Conservation (phyloP, 2,888 invertebrate genomes). For the Ypsolopha sequella region DNA sequence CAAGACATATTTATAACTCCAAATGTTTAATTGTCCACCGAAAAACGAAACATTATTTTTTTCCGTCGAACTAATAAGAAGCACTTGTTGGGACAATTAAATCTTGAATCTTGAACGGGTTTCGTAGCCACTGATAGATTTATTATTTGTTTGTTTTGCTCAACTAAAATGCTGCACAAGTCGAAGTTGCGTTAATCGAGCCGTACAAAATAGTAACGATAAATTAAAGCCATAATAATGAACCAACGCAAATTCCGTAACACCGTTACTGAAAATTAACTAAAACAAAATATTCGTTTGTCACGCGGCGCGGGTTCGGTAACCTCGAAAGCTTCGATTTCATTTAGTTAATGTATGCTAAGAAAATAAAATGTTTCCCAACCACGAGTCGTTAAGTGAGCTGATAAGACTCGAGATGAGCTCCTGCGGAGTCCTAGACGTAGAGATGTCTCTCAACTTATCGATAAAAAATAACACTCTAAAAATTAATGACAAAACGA, state of each 20-base stretch:
- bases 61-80: too few relatives aligned
- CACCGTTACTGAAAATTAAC: too few relatives aligned
- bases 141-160: background rate
- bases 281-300: background rate
- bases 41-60: too few relatives aligned
- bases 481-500: too few relatives aligned
- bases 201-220: too few relatives aligned
- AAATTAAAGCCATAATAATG: too few relatives aligned
- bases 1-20: constrained; percentile 54
- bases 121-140: background rate
- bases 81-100: too few relatives aligned
- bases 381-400: constrained; percentile 31
- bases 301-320: constrained; percentile 9
- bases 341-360: constrained; percentile 21
- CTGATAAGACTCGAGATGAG: constrained; percentile 24
- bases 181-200: too few relatives aligned
- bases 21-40: constrained; percentile 24
- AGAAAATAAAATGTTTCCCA: constrained; percentile 21
- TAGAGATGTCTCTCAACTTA: background rate
- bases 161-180: too few relatives aligned
- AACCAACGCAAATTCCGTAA: too few relatives aligned
- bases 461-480: background rate
- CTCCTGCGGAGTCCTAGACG: background rate
- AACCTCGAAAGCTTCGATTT: constrained; percentile 12
- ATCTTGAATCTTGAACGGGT: background rate